A percentile compares a stretch with the other conserved stretches of the same genome.
phyloP scores from a whole-genome alignment of 2,888 invertebrate genomes.

The Scaptomyza tumidula region DNA sequence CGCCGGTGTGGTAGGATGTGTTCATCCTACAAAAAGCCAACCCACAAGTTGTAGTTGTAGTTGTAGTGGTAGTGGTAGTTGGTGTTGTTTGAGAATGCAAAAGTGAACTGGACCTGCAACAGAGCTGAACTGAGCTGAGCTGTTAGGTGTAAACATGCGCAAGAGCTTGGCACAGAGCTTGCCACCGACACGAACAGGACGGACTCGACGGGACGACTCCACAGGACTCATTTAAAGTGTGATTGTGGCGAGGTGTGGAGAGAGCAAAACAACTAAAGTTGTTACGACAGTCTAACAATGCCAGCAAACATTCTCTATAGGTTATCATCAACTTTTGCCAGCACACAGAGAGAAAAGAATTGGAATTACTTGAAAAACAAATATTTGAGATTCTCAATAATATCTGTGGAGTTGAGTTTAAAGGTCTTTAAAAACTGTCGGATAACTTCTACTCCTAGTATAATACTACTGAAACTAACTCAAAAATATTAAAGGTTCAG shows the following conservation, averaged over 20 bases:
- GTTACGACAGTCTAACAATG: not conserved
- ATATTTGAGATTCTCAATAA: too few relatives aligned
- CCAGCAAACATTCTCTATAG: not conserved
- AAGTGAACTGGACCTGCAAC: conserved; percentile 21
- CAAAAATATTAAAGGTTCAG: too few relatives aligned
- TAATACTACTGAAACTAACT: too few relatives aligned
- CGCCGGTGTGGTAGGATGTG: not conserved
- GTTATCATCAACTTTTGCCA: not conserved
- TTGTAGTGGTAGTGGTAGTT: not conserved
- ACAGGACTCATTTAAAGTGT: not conserved
- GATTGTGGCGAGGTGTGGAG: not conserved
- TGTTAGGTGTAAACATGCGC: conserved; percentile 17
- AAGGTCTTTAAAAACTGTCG: too few relatives aligned
- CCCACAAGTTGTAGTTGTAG: conserved; percentile 11
- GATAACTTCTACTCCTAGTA: too few relatives aligned
- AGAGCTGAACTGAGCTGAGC: conserved; percentile 11
- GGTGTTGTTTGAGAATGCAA: not conserved
- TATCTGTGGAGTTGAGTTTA: too few relatives aligned
- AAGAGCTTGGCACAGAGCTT: not conserved
- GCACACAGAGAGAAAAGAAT: conserved; percentile 1
- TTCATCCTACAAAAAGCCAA: conserved; percentile 4
- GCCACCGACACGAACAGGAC: too few relatives aligned
- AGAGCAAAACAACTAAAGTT: not conserved
- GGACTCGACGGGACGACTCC: not conserved
- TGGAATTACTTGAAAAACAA: not conserved